These are phyloP conservation scores for Pseudomugil tenellus DNA, from an alignment of 2,797 vertebrate genomes.

Conservation along the genomic window DNA sequence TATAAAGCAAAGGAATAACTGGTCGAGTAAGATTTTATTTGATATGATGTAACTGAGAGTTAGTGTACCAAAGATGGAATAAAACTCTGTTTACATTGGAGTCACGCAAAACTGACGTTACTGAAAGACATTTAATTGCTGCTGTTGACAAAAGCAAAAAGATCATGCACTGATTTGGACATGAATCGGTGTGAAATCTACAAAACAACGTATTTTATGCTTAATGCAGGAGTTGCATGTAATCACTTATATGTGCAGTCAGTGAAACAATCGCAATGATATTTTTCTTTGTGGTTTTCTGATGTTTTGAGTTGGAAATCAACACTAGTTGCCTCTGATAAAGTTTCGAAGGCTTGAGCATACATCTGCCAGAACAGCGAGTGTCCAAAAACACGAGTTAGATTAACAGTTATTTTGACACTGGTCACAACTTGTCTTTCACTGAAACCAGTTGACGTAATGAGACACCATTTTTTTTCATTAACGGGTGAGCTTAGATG, in stretches of 20 bases:
- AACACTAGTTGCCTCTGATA: not conserved
- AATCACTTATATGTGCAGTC: not conserved
- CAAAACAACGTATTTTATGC: not conserved
- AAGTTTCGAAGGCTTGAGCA: not conserved
- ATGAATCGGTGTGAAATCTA: not conserved
- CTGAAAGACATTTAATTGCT: not conserved
- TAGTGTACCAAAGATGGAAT: constrained; percentile 21
- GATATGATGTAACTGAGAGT: not conserved
- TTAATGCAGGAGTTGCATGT: not conserved
- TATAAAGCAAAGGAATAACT: constrained; percentile 14
- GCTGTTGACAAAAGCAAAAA: not conserved
- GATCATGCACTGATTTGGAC: not conserved
- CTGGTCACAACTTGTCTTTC: not conserved
- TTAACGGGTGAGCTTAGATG: not conserved
- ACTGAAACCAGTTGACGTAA: too few species aligned
- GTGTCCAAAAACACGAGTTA: not conserved
- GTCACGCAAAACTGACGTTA: constrained; percentile 16
- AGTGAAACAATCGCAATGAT: not conserved
- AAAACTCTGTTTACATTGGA: constrained; percentile 25
- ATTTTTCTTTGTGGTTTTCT: not conserved
- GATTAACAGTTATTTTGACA: not conserved
- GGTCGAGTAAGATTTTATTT: constrained; percentile 4
- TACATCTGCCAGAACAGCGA: not conserved
- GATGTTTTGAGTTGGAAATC: not conserved
- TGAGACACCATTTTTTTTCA: too few species aligned